Base-by-base conservation (phyloP, 2,888 invertebrate species). In the Nasonovia ribisnigri region DNA sequence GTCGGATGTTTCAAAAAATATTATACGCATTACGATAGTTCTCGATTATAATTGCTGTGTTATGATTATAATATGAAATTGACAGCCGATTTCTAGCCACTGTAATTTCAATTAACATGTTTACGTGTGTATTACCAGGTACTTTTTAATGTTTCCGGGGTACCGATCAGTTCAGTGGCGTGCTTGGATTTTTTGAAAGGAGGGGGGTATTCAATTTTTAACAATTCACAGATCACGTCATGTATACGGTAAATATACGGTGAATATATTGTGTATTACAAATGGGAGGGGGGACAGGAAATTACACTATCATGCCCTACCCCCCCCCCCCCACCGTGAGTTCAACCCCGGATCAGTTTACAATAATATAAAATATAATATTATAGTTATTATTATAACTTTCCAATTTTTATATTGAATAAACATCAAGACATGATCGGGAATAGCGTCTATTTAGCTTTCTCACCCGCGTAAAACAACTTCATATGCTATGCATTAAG, bases 21-120 rank as follows among this genome's bases (percentile, higher is more conserved):
- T 84, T 26, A 46, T 89, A 36, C 20, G 54, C 42, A 88, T 29
- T 24, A 20, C 42, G 54, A 77, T 77, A 77, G 77, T 36, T 36
- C 77, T 36, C 20, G 26, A 77, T 77, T 77, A 36, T 6, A 77
- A 77, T 77, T 36, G 16, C 36, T 20, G 77, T 42, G 77, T 77
- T 77, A 77, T 36, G 77, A 20, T 46, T 46, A 46, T 26, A 10
- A 88, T 20, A 46, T 48, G 48, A 36, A 90, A 77, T 46, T 67
- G 54, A 90, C 90, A 90, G 51, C 48, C 88, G 51, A 84, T 51
- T 46, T 84, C 43, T 88, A 88, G 51, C 46, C 36, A 29, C n/a
- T 36, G 5, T n/a, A 36, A 88, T 51, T 88, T 51, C 51, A 51
- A 88, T 88, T 88, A 88, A n/a, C 87, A n/a, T n/a, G n/a, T n/a